Conservation (phyloP, 2,797 vertebrate genomes). For the Poecilia gillii region DNA sequence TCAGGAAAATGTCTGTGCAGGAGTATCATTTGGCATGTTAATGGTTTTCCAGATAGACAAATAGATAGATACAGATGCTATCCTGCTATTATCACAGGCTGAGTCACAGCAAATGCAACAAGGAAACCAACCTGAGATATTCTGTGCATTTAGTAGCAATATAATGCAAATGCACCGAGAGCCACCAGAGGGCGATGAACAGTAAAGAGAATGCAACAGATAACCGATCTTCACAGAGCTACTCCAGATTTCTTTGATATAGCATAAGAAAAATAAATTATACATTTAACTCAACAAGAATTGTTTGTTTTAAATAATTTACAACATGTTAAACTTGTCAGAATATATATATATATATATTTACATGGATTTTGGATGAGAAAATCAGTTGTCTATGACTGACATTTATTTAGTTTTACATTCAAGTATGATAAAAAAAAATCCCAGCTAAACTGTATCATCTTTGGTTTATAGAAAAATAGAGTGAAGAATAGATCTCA, state of each 20-base stretch:
- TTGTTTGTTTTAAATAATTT: neutral
- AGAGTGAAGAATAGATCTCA: neutral
- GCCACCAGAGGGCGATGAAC: constrained; percentile 67
- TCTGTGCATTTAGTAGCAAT: constrained; percentile 5
- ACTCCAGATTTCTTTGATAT: neutral
- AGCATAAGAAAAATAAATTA: neutral
- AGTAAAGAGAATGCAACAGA: constrained; percentile 6
- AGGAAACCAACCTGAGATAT: neutral
- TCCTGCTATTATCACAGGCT: neutral
- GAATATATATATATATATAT: neutral
- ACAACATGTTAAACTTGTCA: neutral
- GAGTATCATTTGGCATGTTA: neutral
- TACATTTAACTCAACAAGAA: neutral
- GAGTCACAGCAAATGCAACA: neutral
- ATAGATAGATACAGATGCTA: neutral
- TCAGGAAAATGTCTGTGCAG: neutral
- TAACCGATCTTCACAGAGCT: neutral
- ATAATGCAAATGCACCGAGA: constrained; percentile 10
- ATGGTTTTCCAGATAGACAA: neutral
- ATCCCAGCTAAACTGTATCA: neutral
- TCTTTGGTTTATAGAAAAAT: neutral
- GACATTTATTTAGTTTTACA: neutral
- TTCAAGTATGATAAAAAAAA: neutral
- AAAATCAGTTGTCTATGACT: neutral
- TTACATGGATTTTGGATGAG: neutral